Evolutionary conservation across 2,888 invertebrate species (phyloP), one percentile per base, ranked within the genome.

Genomic region (Cacoxenus indagator): DNA sequence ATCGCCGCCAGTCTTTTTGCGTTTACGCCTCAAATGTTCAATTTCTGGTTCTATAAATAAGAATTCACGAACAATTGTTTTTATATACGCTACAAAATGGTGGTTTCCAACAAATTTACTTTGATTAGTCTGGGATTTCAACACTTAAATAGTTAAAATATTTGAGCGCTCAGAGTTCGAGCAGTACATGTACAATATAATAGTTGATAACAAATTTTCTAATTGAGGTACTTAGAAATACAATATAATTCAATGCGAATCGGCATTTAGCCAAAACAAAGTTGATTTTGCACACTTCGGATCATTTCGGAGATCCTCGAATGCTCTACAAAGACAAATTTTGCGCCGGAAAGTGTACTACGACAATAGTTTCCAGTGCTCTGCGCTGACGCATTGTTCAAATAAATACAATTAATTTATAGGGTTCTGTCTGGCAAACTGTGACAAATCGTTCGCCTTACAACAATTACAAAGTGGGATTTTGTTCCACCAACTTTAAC

Each of bases 1-100:
- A 81, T 87, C 87, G 70, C 85, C 86, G 73, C 84, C 85, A 77
- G 84, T 85, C 82, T 85, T 87, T 89, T 86, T 87, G 77, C 87
- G 86, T 78, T 87, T 87, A 68, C 87, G 86, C 77, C 90, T 91
- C 87, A 90, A 88, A 78, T 88, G 88, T 86, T 89, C n/a, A n/a
- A n/a, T n/a, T n/a, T n/a, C 90, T 82, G 90, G 90, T 89, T 91
- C 91, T 91, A 91, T 81, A 90, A 90, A 88, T 86, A 88, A 84
- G 76, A 80, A 14, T 43, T 48, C 29, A 62, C 55, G n/a, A 17
- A 55, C 55, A 55, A 55, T 55, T 55, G 55, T 55, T 51, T 51
- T 51, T 51, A 22, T 48, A 37, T 37, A 37, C 37, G 37, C 37
- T 37, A 37, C 5, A 37, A 51, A 51, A 22, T 22, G 22, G 17